Base-by-base conservation (phyloP, 2,113 vertebrate genomes). In the Bucco capensis region DNA sequence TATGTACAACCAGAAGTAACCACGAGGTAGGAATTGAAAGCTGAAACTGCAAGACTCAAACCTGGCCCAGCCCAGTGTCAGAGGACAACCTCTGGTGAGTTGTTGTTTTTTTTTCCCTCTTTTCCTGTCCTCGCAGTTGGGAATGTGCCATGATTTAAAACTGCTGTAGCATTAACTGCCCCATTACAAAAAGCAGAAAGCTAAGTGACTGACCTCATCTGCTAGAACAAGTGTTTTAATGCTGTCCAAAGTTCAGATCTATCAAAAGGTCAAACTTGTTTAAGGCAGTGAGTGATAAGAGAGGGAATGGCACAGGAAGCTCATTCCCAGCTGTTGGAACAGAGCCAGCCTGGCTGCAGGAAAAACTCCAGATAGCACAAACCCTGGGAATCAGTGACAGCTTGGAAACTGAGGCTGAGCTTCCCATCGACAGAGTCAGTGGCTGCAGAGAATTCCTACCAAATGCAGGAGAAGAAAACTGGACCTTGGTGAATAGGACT, bases 251-350 rank as follows among this genome's bases (percentile, higher is more conserved):
- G 92, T 88, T 82, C 81, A 95, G 47, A 85, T 71, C 51, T 10
- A 83, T 81, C 64, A 19, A 62, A 78, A 94, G 91, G 94, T 94
- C 94, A 56, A 94, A 79, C 78, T 90, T 82, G 81, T 94, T 94
- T 71, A 74, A 93, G 83, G 61, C 71, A 85, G 24, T 15, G 42
- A 57, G 74, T 82, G 96, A 96, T 96, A 96, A 94, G 75, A 54
- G 81, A 61, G 37, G 37, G 4, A 4, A 67, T 74, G 70, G 81
- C 37, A 57, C 23, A 3, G 72, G 74, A 91, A 91, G 50, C 81
- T 91, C 14, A 0, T 77, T 93, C 47, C 61, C 69, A 67, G 64
- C 35, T 3, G 0, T 1, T 66, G 93, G 85, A 91, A 66, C 22
- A 25, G 15, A 88, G 65, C 92, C 93, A 94, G 69, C 31, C 56